A percentile compares a stretch with the other conserved stretches of the same genome.
phyloP scores from a whole-genome alignment of 2,888 invertebrate species.

The Reticulitermes lucifugus region DNA sequence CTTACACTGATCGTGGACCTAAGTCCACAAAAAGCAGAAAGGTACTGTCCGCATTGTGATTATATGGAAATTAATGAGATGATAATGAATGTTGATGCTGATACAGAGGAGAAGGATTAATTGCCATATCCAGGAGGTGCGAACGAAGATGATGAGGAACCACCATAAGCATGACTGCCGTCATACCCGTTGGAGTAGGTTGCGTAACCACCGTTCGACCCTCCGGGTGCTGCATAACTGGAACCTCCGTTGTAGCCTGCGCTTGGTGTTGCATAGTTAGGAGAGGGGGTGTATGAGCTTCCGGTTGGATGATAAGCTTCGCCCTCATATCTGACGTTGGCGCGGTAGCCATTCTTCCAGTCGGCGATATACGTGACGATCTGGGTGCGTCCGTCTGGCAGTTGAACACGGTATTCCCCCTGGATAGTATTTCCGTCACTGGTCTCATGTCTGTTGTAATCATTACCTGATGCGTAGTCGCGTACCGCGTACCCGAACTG shows the following conservation, averaged over 20 bases:
- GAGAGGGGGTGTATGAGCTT: neutral
- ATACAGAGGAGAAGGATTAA: neutral
- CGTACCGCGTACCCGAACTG: conserved; percentile 53
- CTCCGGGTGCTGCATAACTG: neutral
- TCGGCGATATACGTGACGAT: conserved; percentile 88
- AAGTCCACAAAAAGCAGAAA: neutral
- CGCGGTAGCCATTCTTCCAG: conserved; percentile 91
- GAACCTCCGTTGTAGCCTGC: neutral
- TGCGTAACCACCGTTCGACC: neutral
- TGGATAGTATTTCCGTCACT: conserved; percentile 87
- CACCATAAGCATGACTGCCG: conserved; percentile 84
- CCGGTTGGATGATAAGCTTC: conserved; percentile 69
- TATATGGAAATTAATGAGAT: neutral
- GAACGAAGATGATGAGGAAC: conserved; percentile 57
- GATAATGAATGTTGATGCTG: neutral
- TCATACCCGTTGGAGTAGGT: conserved; percentile 70
- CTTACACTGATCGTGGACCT: too few relatives aligned
- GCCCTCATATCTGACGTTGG: conserved; percentile 85
- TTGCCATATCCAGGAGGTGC: conserved; percentile 19
- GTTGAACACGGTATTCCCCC: conserved; percentile 85
- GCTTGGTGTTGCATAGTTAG: neutral
- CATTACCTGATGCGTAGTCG: conserved; percentile 51
- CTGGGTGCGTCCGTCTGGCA: conserved; percentile 88
- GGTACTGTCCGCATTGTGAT: neutral
- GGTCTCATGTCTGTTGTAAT: conserved; percentile 51